Evolutionary conservation across 2,888 invertebrate species (phyloP).

Genomic region (Diadegma fenestrale): DNA sequence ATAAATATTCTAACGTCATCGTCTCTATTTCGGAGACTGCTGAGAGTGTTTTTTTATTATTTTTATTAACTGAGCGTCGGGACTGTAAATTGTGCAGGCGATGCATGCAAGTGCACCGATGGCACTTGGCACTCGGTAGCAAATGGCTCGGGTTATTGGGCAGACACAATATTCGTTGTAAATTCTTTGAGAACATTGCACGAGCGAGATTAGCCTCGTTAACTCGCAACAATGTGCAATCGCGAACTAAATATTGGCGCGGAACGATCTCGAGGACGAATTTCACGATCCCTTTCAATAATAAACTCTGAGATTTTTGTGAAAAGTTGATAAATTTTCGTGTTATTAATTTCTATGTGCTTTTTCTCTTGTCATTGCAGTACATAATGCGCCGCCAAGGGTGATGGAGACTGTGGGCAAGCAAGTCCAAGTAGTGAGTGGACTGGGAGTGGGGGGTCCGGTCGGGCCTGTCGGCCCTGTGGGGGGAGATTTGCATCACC

Average conservation of each 20-base stretch:
- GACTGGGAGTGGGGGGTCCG: conserved; percentile 83
- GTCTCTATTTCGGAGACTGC: neutral
- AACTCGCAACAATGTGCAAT: neutral
- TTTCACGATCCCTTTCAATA: too few species aligned
- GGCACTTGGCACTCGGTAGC: neutral
- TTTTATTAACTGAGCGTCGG: neutral
- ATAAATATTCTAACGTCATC: neutral
- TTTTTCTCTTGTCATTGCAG: conserved; percentile 76
- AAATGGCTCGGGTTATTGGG: too few species aligned
- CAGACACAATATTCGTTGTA: neutral
- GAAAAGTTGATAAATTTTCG: neutral
- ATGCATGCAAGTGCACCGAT: neutral
- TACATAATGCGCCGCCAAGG: conserved; percentile 83
- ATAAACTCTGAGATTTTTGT: neutral
- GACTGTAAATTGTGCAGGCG: neutral
- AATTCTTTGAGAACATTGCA: neutral
- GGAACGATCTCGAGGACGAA: too few species aligned
- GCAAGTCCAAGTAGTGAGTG: conserved; percentile 84
- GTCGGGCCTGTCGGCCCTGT: conserved; percentile 82
- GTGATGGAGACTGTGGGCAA: conserved; percentile 84
- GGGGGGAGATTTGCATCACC: conserved; percentile 83
- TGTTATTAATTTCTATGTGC: conserved; percentile 2
- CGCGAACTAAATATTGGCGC: too few species aligned
- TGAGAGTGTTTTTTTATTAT: neutral
- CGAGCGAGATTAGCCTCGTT: neutral